Percentiles rank a stretch among this genome's conserved stretches.
Conservation (phyloP, 1,140 invertebrate genomes). For the Sitophilus oryzae region DNA sequence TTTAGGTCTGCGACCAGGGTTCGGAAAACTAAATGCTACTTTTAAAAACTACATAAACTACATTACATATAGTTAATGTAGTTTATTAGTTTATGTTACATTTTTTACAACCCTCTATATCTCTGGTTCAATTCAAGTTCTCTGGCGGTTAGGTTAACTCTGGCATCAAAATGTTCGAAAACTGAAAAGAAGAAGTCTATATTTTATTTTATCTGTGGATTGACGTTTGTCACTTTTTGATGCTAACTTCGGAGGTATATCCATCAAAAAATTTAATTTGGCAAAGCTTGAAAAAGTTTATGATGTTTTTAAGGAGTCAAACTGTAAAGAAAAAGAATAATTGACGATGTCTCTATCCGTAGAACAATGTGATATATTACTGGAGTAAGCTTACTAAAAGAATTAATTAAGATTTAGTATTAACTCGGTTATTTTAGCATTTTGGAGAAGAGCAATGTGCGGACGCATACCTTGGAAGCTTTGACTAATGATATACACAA, state of each 20-base stretch:
- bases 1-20: too few species aligned
- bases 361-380: conserved; percentile 38
- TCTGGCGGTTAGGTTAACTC: background rate
- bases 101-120: too few species aligned
- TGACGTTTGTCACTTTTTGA: too few species aligned
- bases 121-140: background rate
- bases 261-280: background rate
- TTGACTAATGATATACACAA: conserved; percentile 65
- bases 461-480: conserved; percentile 57
- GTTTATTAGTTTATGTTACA: too few species aligned
- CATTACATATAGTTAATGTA: too few species aligned
- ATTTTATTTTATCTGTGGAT: too few species aligned
- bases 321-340: background rate
- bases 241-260: too few species aligned
- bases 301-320: background rate
- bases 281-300: background rate
- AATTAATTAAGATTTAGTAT: background rate
- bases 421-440: conserved; percentile 42
- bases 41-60: too few species aligned
- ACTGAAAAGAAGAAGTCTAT: too few species aligned
- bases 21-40: too few species aligned
- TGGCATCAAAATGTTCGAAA: too few species aligned
- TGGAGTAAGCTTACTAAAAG: conserved; percentile 31
- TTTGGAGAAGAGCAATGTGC: conserved; percentile 60
- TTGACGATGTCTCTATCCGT: conserved; percentile 37